Conservation (phyloP, 2,888 invertebrate species). For the Conchocele bisecta region DNA sequence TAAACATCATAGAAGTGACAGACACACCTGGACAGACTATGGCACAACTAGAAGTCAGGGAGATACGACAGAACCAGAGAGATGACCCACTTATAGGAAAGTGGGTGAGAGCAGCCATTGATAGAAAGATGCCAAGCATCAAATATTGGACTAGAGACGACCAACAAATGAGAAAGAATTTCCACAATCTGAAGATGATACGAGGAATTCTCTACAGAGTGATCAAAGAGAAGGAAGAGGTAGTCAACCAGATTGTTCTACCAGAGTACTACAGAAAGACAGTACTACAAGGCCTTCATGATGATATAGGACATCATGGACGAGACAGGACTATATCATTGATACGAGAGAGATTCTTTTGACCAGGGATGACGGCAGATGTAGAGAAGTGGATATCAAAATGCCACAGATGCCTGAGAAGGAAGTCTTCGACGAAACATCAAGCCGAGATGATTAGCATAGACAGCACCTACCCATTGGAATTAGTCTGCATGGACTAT, state of each 20-base stretch:
- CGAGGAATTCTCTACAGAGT: constrained; percentile 1
- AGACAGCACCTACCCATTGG: constrained; percentile 2
- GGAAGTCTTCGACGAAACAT: background rate
- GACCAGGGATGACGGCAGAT: constrained; percentile 7
- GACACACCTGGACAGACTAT: constrained; percentile 3
- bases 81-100: constrained; percentile 6
- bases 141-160: constrained; percentile 3
- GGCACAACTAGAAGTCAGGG: constrained; percentile 7
- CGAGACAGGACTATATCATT: constrained; percentile 7
- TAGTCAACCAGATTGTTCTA: background rate
- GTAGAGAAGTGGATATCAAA: background rate
- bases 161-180: background rate
- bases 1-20: constrained; percentile 4
- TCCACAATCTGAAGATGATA: background rate
- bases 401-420: constrained; percentile 7
- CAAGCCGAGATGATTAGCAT: background rate
- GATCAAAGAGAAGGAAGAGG: background rate
- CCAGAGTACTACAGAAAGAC: constrained; percentile 2
- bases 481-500: constrained; percentile 15
- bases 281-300: background rate
- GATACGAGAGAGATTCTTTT: constrained; percentile 5
- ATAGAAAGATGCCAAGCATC: background rate
- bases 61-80: constrained; percentile 5
- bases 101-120: background rate
- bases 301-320: constrained; percentile 12